These are phyloP conservation scores for Haemorhous mexicanus DNA, from an alignment of 2,113 vertebrate species.

Conservation along the genomic window DNA sequence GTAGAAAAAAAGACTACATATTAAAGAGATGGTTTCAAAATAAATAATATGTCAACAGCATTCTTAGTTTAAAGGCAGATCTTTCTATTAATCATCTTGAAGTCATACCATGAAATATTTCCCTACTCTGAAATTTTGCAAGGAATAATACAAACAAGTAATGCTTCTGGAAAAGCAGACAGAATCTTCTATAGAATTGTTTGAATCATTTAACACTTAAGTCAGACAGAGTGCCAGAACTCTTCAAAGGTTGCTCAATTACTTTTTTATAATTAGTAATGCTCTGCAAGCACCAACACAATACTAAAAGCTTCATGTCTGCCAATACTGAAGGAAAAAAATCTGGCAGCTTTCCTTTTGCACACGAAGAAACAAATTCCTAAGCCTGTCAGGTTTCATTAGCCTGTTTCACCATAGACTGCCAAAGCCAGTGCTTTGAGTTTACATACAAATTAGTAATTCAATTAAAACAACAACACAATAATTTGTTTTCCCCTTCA, in stretches of 20 bases:
- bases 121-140: background rate
- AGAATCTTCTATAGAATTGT: background rate
- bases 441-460: background rate
- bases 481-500: background rate
- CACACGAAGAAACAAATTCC: background rate
- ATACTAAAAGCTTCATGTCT: background rate
- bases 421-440: background rate
- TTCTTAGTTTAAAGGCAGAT: background rate
- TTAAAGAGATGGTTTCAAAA: background rate
- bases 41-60: background rate
- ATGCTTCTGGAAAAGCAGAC: background rate
- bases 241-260: background rate
- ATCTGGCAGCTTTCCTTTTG: background rate
- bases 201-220: background rate
- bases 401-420: background rate
- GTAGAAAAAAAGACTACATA: background rate
- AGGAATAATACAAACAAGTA: background rate
- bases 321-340: background rate
- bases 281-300: background rate
- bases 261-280: constrained; percentile 55
- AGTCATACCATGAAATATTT: background rate
- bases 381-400: constrained; percentile 4
- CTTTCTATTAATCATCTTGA: background rate
- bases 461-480: background rate
- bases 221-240: background rate